These are phyloP conservation scores for Brachymystax lenok DNA, from an alignment of 2,797 vertebrate species.

Conservation along the genomic window DNA sequence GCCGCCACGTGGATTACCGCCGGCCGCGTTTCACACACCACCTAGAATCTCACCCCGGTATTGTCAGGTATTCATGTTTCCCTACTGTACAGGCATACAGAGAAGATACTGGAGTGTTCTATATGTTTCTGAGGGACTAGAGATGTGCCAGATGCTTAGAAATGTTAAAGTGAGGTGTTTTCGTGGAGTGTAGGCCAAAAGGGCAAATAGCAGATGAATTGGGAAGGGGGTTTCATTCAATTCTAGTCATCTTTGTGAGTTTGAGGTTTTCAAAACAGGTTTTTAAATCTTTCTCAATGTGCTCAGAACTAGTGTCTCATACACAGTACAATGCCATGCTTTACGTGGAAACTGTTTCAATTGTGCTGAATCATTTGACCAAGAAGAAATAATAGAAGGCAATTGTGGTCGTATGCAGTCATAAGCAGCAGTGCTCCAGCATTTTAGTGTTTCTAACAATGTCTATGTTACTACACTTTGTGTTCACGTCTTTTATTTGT, in stretches of 20 bases:
- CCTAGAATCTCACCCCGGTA: background rate
- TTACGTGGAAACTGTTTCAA: background rate
- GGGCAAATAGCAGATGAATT: background rate
- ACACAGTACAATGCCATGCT: background rate
- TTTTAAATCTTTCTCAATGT: background rate
- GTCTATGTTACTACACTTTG: background rate
- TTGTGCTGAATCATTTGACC: background rate
- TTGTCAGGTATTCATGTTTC: slow-evolving; percentile 10
- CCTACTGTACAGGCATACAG: background rate
- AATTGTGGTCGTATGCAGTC: background rate
- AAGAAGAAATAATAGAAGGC: background rate
- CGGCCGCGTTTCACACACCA: background rate
- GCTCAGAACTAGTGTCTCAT: no score
- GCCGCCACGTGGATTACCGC: slow-evolving; percentile 21
- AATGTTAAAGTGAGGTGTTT: background rate
- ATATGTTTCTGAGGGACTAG: background rate
- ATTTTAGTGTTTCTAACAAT: background rate
- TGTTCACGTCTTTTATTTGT: background rate
- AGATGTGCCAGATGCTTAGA: background rate
- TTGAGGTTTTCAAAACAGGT: background rate
- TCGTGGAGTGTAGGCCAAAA: background rate
- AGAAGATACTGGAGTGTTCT: background rate
- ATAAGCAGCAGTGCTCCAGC: background rate
- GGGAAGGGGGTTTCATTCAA: background rate
- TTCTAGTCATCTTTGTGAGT: background rate